These are phyloP conservation scores for Amphipyra berbera DNA, from an alignment of 2,888 invertebrate species.

Conservation along the genomic window DNA sequence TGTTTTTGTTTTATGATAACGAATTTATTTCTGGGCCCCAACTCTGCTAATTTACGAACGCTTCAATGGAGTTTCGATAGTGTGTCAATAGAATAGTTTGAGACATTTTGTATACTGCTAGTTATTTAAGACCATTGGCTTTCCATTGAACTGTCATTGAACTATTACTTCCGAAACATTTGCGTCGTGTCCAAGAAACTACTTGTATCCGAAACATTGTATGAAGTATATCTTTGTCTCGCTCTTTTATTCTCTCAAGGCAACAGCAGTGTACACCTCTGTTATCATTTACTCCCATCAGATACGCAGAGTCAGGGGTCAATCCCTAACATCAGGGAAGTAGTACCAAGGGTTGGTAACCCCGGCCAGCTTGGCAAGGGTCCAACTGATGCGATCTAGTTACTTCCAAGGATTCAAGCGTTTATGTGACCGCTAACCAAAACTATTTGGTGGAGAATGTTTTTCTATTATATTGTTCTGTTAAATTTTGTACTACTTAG, in stretches of 20 bases:
- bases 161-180: too few relatives aligned
- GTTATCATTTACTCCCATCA: slow-evolving; percentile 3
- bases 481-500: too few relatives aligned
- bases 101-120: too few relatives aligned
- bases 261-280: background rate
- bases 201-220: too few relatives aligned
- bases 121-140: too few relatives aligned
- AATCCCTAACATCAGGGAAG: slow-evolving; percentile 19
- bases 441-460: slow-evolving; percentile 20
- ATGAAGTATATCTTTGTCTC: background rate
- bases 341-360: slow-evolving; percentile 27
- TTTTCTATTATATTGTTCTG: slow-evolving; percentile 29
- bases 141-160: too few relatives aligned
- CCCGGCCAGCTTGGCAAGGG: slow-evolving; percentile 43
- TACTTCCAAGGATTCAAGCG: slow-evolving; percentile 17
- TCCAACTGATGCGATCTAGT: slow-evolving; percentile 52
- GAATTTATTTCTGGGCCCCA: too few relatives aligned
- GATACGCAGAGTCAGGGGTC: slow-evolving; percentile 18
- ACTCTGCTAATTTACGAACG: too few relatives aligned
- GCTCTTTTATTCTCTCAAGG: background rate
- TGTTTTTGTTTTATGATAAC: too few relatives aligned
- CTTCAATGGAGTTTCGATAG: too few relatives aligned
- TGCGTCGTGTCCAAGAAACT: too few relatives aligned
- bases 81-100: too few relatives aligned
- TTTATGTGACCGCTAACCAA: slow-evolving; percentile 23